Conservation (phyloP, 2,888 invertebrate genomes). For the Cephalotes varians region DNA sequence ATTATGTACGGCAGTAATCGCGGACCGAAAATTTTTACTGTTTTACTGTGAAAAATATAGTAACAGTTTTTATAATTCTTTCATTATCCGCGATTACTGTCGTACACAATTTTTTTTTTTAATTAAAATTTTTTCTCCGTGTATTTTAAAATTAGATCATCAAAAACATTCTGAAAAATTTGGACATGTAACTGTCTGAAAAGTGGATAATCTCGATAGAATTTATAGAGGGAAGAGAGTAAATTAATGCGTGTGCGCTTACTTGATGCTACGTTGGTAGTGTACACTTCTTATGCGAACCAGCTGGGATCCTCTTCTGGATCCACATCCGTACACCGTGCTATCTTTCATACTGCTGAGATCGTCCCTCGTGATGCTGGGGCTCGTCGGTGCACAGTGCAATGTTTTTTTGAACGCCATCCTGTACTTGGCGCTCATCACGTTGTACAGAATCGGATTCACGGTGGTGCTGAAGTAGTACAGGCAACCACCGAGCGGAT, state of each 20-base stretch:
- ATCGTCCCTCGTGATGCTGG: conserved; percentile 85
- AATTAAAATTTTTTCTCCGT: too few species aligned
- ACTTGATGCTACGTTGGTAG: conserved; percentile 72
- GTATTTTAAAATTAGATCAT: neutral
- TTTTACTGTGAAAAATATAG: too few species aligned
- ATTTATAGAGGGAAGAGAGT: neutral
- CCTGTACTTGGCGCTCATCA: conserved; percentile 92
- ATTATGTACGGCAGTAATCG: too few species aligned
- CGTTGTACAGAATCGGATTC: conserved; percentile 94
- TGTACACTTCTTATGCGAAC: conserved; percentile 85
- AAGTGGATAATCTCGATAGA: neutral
- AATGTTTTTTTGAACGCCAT: conserved; percentile 92
- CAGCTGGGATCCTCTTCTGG: conserved; percentile 86
- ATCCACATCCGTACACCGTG: conserved; percentile 87
- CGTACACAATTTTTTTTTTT: too few species aligned
- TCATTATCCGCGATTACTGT: too few species aligned
- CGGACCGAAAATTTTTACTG: too few species aligned
- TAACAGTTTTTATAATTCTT: too few species aligned
- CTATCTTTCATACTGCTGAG: conserved; percentile 87
- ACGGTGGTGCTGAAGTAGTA: conserved; percentile 90
- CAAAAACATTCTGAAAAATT: neutral
- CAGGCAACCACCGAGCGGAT: conserved; percentile 91
- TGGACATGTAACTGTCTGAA: too few species aligned
- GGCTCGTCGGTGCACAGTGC: conserved; percentile 87
- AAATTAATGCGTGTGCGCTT: conserved; percentile 42